Evolutionary conservation across 2,113 vertebrate genomes (phyloP), one percentile per base, ranked within the genome.

Genomic region (Synodontis membranacea): DNA sequence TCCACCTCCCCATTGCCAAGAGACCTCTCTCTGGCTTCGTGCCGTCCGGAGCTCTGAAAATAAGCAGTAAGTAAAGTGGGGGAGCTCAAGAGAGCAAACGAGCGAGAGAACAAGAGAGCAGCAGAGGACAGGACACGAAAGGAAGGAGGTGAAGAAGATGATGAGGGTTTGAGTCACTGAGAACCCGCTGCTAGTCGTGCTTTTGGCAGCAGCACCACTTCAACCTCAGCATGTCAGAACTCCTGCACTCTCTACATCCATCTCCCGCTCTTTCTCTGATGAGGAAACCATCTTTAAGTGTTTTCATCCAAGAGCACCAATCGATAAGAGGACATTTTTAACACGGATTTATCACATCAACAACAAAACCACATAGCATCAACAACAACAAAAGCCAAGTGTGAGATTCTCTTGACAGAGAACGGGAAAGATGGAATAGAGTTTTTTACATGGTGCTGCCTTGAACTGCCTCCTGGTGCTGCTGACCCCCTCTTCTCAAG

Each of bases 271-370:
- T 74, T 72, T 58, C 79, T 84, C 54, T 78, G 90, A 91, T 90
- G 91, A 92, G 92, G 91, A 91, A 91, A 81, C 82, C 87, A 87
- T 92, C 90, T 93, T 94, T 92, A 93, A 94, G 93, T 92, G 92
- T 92, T 91, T 93, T 94, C 91, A 92, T 93, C 91, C 80, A 60
- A 92, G 90, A 91, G 92, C 91, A 90, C 93, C 91, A 90, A 94
- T 94, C 94, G 91, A 94, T 94, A 92, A 81, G 88, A 91, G 64
- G 91, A 93, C 90, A 92, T 94, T 92, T 94, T 94, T 94, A 93
- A 94, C 92, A 92, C 89, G 92, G 92, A 93, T 94, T 92, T 91
- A 92, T 92, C 93, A 93, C 93, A 90, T 94, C 91, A 93, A 91
- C 90, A 84, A 91, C 91, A 91, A 92, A 94, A 92, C 88, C 83